Base-by-base conservation (phyloP, 2,888 invertebrate genomes). In the Hydrotaea cyrtoneurina region DNA sequence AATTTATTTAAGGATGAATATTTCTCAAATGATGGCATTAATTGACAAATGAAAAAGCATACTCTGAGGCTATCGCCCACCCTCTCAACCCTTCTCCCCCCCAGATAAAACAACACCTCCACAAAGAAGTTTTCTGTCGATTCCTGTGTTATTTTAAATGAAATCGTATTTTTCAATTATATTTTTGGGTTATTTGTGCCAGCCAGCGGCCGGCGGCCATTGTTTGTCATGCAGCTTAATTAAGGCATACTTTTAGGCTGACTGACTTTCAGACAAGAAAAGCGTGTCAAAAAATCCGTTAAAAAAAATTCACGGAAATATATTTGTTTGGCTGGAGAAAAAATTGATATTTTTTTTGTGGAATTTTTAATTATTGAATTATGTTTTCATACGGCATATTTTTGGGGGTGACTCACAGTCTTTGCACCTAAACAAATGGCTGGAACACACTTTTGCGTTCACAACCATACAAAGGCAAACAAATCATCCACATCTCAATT, bases 181-280 rank as follows among this genome's bases (percentile, higher is more conserved):
- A 15, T 13, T 59, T 21, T 26, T 59, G 26, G 59, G 39, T 66
- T 66, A 66, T 66, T 66, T 66, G 59, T 26, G 11, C 4, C 2
- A 0, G 64, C 26, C n/a, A 59, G 26, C 15, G 59, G 31, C 39
- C 64, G 17, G 15, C 2, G 59, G 31, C 21, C 15, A 10, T 43
- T 66, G 17, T 66, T 66, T 69, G 69, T 39, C 8, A 43, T 46
- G 43, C 5, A 21, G 69, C 69, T 69, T 69, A 43, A 69, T 69
- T 69, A 69, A 46, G 13, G 31, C 69, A 69, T 69, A 46, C 69
- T 69, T 69, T 43, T 23, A 46, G 69, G 69, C 69, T 69, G 69
- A 46, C 69, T 69, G 43, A 69, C 66, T 69, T 69, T 46, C 43
- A 46, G 43, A 46, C 43, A 23, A 11, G 26, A 26, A 62, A 62